Evolutionary conservation across 2,888 invertebrate species (phyloP).

Genomic region (Torymus auratus): DNA sequence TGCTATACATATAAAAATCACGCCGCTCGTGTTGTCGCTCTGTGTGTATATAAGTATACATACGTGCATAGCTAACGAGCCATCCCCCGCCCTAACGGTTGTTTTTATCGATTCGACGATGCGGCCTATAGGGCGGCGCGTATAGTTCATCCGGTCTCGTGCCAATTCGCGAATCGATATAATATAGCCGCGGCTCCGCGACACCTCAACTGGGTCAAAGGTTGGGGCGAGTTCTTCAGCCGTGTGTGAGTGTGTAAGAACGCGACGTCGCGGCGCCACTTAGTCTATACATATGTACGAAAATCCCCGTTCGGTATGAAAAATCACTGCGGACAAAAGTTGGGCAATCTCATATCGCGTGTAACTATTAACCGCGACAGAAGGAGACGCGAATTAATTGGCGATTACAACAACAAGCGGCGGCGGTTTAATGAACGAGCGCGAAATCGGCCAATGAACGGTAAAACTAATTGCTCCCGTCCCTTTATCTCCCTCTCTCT

Average conservation of each 20-base stretch:
- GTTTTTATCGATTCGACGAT: neutral
- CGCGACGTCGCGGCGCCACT: neutral
- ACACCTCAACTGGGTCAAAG: conserved; percentile 67
- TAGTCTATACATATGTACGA: too few relatives aligned
- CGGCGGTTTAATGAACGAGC: conserved; percentile 41
- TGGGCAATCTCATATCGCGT: too few relatives aligned
- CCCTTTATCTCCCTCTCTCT: conserved; percentile 18
- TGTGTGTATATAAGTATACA: too few relatives aligned
- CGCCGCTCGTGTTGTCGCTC: too few relatives aligned
- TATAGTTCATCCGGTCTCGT: conserved; percentile 51
- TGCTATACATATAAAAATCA: too few relatives aligned
- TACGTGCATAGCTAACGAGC: too few relatives aligned
- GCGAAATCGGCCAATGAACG: conserved; percentile 44
- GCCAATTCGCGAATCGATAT: conserved; percentile 65
- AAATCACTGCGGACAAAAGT: too few relatives aligned
- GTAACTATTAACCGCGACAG: too few relatives aligned
- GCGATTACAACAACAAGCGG: conserved; percentile 10
- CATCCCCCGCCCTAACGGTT: neutral
- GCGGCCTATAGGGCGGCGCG: neutral
- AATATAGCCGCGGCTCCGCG: conserved; percentile 30
- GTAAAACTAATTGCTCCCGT: conserved; percentile 52
- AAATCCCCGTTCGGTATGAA: too few relatives aligned
- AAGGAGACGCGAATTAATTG: conserved; percentile 31
- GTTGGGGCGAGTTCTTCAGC: conserved; percentile 53
- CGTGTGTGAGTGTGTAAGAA: neutral